phyloP scores from a whole-genome alignment of 2,113 vertebrate species.

The Rousettus leschenaultii region DNA sequence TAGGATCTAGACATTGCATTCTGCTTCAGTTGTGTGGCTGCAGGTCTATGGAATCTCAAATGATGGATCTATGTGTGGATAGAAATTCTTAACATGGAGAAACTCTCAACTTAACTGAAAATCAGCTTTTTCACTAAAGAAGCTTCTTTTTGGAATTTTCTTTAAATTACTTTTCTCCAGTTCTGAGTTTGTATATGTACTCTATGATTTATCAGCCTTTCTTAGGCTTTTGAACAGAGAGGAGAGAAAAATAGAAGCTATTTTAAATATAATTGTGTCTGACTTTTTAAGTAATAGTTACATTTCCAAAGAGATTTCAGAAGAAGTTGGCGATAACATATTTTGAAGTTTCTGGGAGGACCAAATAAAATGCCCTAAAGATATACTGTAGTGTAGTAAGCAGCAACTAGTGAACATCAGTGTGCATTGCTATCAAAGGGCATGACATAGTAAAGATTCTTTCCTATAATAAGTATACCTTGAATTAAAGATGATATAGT shows the following conservation, averaged over 20 bases:
- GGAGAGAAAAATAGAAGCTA: not conserved
- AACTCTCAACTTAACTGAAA: not conserved
- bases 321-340: not conserved
- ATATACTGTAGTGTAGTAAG: rapidly evolving
- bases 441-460: not conserved
- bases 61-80: not conserved
- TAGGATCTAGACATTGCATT: not conserved
- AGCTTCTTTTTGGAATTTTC: not conserved
- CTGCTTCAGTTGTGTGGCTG: not conserved
- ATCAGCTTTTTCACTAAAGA: not conserved
- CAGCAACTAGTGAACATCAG: not conserved
- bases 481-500: not conserved
- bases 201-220: not conserved
- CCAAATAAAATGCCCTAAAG: not conserved
- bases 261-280: not conserved
- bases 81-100: not conserved
- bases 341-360: not conserved
- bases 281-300: not conserved
- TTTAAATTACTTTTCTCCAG: not conserved
- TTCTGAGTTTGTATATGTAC: not conserved
- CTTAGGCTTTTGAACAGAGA: slow-evolving; percentile 4
- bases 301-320: not conserved
- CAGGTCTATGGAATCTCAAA: not conserved
- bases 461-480: not conserved
- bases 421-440: not conserved